A percentile compares a stretch with the other conserved stretches of the same genome.
Evolutionary conservation across 1,140 invertebrate genomes (phyloP).

Genomic region (Heliconius melpomene): DNA sequence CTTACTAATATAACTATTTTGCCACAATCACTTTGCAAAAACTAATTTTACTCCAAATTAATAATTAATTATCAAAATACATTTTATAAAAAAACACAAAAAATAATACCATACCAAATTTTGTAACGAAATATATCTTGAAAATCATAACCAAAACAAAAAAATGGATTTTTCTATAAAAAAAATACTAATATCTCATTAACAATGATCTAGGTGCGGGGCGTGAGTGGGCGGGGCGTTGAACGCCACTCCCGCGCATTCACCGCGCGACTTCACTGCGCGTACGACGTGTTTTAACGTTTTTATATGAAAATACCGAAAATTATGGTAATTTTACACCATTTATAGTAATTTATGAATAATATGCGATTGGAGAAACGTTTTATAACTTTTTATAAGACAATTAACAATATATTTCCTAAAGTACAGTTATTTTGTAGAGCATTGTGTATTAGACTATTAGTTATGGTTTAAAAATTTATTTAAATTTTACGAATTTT

Average conservation of each 20-base stretch:
- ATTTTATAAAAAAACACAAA: too few relatives aligned
- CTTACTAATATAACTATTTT: too few relatives aligned
- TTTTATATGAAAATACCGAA: not conserved
- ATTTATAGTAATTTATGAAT: too few relatives aligned
- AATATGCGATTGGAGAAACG: too few relatives aligned
- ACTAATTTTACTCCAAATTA: too few relatives aligned
- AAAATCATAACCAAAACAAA: not conserved
- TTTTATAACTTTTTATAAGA: too few relatives aligned
- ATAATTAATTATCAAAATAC: too few relatives aligned
- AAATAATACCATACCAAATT: not conserved
- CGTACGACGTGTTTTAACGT: constrained; percentile 1
- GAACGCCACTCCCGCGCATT: constrained; percentile 62
- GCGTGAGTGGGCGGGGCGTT: constrained; percentile 66
- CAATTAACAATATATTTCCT: too few relatives aligned
- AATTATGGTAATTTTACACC: too few relatives aligned
- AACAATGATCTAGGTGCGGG: constrained; percentile 64
- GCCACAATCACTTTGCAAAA: too few relatives aligned
- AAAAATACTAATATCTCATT: not conserved
- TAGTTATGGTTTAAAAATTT: too few relatives aligned
- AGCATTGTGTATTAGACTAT: not conserved
- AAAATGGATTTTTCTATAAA: not conserved
- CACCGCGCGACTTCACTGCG: constrained; percentile 17
- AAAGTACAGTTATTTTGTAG: not conserved
- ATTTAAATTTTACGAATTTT: too few relatives aligned
- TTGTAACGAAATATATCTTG: not conserved